Evolutionary conservation across 2,888 invertebrate genomes (phyloP).

Genomic region (Bembecia ichneumoniformis): DNA sequence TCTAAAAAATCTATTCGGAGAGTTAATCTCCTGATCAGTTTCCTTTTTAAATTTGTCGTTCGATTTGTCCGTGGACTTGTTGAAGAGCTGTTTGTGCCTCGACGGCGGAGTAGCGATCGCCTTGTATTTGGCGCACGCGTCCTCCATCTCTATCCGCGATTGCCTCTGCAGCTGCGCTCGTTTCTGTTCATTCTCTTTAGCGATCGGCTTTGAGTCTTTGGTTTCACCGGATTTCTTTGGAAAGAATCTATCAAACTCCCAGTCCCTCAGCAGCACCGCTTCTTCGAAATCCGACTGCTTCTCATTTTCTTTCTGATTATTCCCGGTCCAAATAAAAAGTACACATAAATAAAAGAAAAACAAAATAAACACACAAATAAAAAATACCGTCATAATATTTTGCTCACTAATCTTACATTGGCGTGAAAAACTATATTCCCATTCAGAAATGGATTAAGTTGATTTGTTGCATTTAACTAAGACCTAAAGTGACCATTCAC

Average conservation of each 20-base stretch:
- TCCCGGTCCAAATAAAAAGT: constrained; percentile 58
- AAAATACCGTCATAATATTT: constrained; percentile 7
- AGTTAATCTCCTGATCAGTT: constrained; percentile 80
- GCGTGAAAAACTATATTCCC: constrained; percentile 43
- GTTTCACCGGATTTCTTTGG: constrained; percentile 60
- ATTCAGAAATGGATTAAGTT: not conserved
- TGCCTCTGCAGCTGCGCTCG: constrained; percentile 55
- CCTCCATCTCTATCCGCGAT: constrained; percentile 61
- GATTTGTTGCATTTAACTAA: no score
- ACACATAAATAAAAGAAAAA: constrained; percentile 46
- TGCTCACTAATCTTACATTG: constrained; percentile 70
- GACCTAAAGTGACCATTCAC: no score
- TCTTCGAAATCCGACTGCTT: constrained; percentile 78
- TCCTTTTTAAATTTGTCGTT: constrained; percentile 74
- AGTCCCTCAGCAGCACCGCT: constrained; percentile 85
- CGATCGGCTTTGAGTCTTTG: constrained; percentile 43
- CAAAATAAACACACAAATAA: constrained; percentile 10
- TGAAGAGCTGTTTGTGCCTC: constrained; percentile 47
- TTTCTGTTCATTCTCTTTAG: constrained; percentile 54
- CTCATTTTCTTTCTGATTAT: constrained; percentile 55
- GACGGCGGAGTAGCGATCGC: constrained; percentile 56
- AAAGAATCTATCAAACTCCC: constrained; percentile 91
- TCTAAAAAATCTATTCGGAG: constrained; percentile 80
- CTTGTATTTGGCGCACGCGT: constrained; percentile 59
- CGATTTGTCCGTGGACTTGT: constrained; percentile 50